Evolutionary conservation across 2,888 invertebrate genomes (phyloP), one percentile per base, ranked within the genome.

Genomic region (Epinotia demarniana): DNA sequence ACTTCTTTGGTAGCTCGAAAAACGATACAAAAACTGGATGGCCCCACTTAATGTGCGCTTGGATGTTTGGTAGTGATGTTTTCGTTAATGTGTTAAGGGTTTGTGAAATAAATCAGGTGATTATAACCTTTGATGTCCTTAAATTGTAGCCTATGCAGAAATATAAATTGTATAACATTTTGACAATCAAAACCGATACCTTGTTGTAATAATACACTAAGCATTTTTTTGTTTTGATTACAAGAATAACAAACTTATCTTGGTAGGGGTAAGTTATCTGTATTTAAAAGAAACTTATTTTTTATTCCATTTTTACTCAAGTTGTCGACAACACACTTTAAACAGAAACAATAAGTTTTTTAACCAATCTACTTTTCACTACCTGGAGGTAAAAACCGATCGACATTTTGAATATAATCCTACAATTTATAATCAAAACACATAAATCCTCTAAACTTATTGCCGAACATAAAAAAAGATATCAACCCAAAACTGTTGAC

Each of bases 401-500:
- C 77, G 71, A 79, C 77, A 79, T 79, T 77, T 79, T 82, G 83
- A 82, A 83, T 83, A 84, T 80, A 84, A 78, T 83, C 81, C 83
- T 78, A 82, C 79, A 78, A 81, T 83, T 85, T 82, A 85, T 83
- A 87, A 87, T 86, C 85, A 85, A 87, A 87, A 86, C 84, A 85
- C 86, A 90, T 92, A 90, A 90, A 92, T 92, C 86, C 82, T 82
- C 78, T 82, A 84, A 89, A 88, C 89, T 88, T 87, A 89, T 81
- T 81, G 78, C 77, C 77, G 71, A 66, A 60, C 67, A 79, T 70
- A 86, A 85, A 87, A 87, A 84, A 82, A 86, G 83, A 86, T 84
- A 86, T 85, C 84, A 81, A 77, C 81, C 87, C 85, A 83, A 86
- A 90, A 90, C 91, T 92, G 93, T 93, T 92, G 93, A 93, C 93